Evolutionary conservation across 1,140 invertebrate genomes (phyloP).

Genomic region (Dreissena rostriformis): DNA sequence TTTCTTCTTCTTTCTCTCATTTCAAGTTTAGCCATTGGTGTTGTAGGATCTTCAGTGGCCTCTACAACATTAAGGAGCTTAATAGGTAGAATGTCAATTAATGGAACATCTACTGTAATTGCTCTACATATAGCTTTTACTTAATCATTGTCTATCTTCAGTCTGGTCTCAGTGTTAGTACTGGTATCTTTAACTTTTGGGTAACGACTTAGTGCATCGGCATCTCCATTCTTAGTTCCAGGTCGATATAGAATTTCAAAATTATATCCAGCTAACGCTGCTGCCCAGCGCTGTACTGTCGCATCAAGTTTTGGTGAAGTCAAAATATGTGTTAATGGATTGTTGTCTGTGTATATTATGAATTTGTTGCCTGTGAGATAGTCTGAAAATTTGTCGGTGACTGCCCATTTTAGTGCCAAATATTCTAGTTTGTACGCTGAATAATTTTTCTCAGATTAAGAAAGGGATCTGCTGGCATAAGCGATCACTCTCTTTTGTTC

Average conservation of each 20-base stretch:
- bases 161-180: not conserved
- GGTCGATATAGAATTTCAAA: slow-evolving; percentile 21
- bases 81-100: not conserved
- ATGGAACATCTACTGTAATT: not conserved
- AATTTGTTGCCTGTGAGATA: not conserved
- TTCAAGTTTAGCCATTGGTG: not conserved
- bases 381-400: slow-evolving; percentile 15
- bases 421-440: slow-evolving; percentile 1
- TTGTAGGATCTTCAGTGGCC: not conserved
- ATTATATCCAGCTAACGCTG: not conserved
- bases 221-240: slow-evolving; percentile 13
- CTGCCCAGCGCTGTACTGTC: not conserved
- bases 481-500: slow-evolving; percentile 3
- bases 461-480: slow-evolving; percentile 26
- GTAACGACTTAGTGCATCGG: not conserved
- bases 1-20: not conserved
- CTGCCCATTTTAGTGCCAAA: slow-evolving; percentile 25
- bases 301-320: slow-evolving; percentile 13
- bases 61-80: not conserved
- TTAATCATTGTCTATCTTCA: not conserved
- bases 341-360: slow-evolving; percentile 11
- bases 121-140: slow-evolving; percentile 20
- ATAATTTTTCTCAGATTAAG: slow-evolving; percentile 31
- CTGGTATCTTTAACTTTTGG: not conserved
- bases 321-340: slow-evolving; percentile 18